phyloP scores from a whole-genome alignment of 1,140 invertebrate genomes.

The Pseudomyrmex sp. region DNA sequence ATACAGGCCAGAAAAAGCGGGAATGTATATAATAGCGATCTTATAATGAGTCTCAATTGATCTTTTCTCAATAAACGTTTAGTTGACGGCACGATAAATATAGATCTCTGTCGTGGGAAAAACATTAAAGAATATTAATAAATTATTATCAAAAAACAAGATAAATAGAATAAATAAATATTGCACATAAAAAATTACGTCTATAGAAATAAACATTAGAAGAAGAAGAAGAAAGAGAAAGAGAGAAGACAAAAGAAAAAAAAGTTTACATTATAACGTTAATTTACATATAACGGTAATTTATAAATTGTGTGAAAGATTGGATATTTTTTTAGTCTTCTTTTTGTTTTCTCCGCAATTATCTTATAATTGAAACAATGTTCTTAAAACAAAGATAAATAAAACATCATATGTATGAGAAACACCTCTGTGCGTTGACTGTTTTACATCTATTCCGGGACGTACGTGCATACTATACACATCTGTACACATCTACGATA shows the following conservation, averaged over 20 bases:
- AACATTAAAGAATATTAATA: not conserved
- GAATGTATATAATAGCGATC: not conserved
- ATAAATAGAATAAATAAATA: not conserved
- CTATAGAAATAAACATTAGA: not conserved
- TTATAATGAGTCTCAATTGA: conserved; percentile 8
- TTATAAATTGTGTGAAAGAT: not conserved
- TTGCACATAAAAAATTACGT: not conserved
- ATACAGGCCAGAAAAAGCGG: not conserved
- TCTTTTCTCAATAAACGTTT: not conserved
- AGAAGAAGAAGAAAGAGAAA: not conserved
- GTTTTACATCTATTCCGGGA: no score
- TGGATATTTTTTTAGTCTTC: not conserved
- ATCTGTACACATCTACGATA: not conserved
- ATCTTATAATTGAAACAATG: no score
- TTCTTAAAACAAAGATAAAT: not conserved
- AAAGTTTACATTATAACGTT: no score
- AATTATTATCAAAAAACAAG: not conserved
- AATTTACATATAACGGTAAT: no score
- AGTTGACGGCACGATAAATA: not conserved
- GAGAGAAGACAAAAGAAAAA: no score
- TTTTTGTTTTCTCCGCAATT: not conserved
- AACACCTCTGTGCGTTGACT: not conserved
- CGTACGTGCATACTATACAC: not conserved
- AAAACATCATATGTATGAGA: not conserved
- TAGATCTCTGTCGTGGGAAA: no score